Conservation (phyloP, 2,888 invertebrate genomes). For the Dryobota labecula region DNA sequence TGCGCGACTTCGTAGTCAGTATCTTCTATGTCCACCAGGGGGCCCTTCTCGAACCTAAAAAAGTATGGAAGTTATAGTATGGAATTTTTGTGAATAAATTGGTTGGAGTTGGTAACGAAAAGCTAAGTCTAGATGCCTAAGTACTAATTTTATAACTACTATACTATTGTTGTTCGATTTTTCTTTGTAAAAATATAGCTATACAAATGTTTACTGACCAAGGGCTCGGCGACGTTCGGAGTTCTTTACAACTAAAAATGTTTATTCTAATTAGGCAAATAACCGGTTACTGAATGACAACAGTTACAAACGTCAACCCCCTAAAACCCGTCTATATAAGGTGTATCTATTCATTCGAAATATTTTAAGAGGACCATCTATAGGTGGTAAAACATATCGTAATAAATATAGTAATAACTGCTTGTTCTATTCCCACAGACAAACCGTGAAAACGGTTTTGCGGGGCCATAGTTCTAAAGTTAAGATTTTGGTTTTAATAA, state of each 20-base stretch:
- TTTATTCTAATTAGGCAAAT: neutral
- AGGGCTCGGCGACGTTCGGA: neutral
- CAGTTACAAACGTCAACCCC: neutral
- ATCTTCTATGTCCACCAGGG: constrained; percentile 92
- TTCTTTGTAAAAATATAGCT: neutral
- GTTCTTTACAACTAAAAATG: neutral
- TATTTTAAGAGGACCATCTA: no score
- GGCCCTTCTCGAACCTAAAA: constrained; percentile 93
- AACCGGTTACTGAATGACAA: neutral
- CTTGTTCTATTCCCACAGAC: no score
- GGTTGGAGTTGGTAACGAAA: neutral
- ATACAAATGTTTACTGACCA: neutral
- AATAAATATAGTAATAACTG: no score
- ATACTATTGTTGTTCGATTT: neutral
- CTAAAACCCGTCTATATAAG: no score
- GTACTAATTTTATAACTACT: neutral
- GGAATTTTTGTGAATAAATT: no score
- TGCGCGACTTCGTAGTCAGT: constrained; percentile 63
- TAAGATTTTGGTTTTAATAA: no score
- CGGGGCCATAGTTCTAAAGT: no score
- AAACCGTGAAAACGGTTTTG: no score
- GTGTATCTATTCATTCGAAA: no score
- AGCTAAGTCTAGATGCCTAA: neutral
- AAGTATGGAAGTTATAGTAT: neutral
- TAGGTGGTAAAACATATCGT: no score